Base-by-base conservation (phyloP, 1,140 invertebrate genomes). In the Dinoponera quadriceps region DNA sequence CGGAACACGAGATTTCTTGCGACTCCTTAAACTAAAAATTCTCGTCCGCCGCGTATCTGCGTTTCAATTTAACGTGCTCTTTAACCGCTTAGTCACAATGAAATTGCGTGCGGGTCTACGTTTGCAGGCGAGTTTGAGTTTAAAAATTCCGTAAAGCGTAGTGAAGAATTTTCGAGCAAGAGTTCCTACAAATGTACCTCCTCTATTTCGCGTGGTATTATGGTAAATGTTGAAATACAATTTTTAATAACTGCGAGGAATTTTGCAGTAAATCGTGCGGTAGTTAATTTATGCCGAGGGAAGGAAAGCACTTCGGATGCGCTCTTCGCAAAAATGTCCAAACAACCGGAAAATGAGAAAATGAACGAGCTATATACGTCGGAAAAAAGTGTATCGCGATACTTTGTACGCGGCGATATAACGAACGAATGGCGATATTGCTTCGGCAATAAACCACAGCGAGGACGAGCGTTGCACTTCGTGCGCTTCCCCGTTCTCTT, bases 381-480 rank as follows among this genome's bases (percentile, higher is more conserved):
- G 14, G 7, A 54, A 14, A 1, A 62, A 63, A 62, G 20, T 11
- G 14, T 14, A 18, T 18, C 33, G 69, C 18, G 20, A 65, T 57
- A 65, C 48, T 48, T 75, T 38, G 7, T 55, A 14, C n/a, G 16
- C 25, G 20, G 3, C 7, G 18, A 57, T 48, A 18, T 57, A 1
- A 66, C n/a, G 54, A 22, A 16, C 22, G 27, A 57, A 57, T 4
- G 57, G 51, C 1, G 14, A 22, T n/a, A 20, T 22, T 65, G n/a
- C 20, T 65, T 48, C 0, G 22, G n/a, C 1, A 68, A 77, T 77
- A 69, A 57, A 78, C 16, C 71, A n/a, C 44, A 57, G 57, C 22
- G 14, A 20, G 20, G 14, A 68, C 16, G 14, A 68, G 29, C 29
- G 3, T 75, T 65, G 14, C 22, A 16, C 16, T 57, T 48, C 16